Percentiles rank a stretch among this genome's conserved stretches.
These are phyloP conservation scores for Drosophila quasianomalipes DNA, from an alignment of 2,888 invertebrate species.

Conservation along the genomic window DNA sequence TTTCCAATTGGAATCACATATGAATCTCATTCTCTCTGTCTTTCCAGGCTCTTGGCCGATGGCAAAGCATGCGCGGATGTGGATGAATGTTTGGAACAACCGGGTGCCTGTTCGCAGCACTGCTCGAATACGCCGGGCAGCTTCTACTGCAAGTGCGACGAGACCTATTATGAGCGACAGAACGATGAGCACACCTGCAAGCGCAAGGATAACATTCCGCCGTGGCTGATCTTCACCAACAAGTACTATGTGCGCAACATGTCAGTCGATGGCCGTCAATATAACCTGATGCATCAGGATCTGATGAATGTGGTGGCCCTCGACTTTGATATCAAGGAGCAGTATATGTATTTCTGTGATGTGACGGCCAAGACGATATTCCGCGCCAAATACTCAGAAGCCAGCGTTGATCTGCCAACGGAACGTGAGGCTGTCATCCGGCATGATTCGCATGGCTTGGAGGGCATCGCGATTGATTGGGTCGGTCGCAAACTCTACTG, in stretches of 20 bases:
- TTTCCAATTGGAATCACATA: neutral
- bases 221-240: conserved; percentile 98
- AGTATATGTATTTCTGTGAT: conserved; percentile 97
- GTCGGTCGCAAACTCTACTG: conserved; percentile 97
- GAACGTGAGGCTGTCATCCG: conserved; percentile 93
- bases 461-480: conserved; percentile 99
- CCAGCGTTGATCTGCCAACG: conserved; percentile 87
- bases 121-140: conserved; percentile 98
- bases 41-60: conserved; percentile 89
- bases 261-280: conserved; percentile 94
- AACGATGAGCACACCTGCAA: conserved; percentile 96
- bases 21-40: neutral
- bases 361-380: conserved; percentile 98
- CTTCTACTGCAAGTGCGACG: conserved; percentile 98
- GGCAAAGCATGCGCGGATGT: conserved; percentile 97
- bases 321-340: conserved; percentile 94
- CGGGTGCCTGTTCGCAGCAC: conserved; percentile 96
- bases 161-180: conserved; percentile 94
- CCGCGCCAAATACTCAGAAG: conserved; percentile 88
- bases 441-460: conserved; percentile 98
- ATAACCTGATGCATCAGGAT: conserved; percentile 96
- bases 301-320: conserved; percentile 98
- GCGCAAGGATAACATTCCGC: conserved; percentile 91
- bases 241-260: conserved; percentile 99
- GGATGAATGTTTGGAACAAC: conserved; percentile 95